phyloP scores from a whole-genome alignment of 2,797 vertebrate species.

The Yasuhikotakia modesta region DNA sequence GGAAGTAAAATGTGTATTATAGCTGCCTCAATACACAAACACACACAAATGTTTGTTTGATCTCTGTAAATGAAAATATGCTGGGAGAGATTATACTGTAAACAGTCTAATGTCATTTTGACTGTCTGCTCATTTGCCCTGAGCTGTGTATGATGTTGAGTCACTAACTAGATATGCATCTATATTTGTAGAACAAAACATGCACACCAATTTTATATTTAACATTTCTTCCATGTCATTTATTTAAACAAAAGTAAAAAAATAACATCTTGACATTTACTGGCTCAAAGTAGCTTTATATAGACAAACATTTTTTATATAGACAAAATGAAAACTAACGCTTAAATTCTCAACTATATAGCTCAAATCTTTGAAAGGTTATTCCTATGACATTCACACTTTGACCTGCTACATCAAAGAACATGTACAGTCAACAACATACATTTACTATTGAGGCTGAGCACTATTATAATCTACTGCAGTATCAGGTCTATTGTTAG shows the following conservation, averaged over 20 bases:
- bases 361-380: neutral
- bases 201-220: neutral
- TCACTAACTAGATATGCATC: too few relatives aligned
- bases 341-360: neutral
- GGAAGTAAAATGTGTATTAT: too few relatives aligned
- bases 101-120: too few relatives aligned
- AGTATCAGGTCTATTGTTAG: neutral
- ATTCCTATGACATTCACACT: constrained; percentile 3
- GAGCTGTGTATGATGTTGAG: too few relatives aligned
- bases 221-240: neutral
- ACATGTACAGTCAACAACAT: neutral
- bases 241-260: neutral
- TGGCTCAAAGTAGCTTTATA: constrained; percentile 13
- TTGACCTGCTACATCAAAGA: constrained; percentile 11
- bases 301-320: neutral
- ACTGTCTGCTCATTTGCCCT: too few relatives aligned
- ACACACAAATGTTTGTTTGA: too few relatives aligned
- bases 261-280: neutral
- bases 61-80: too few relatives aligned
- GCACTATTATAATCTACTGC: neutral
- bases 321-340: neutral
- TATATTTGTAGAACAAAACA: neutral
- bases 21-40: too few relatives aligned
- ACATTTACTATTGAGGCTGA: neutral
- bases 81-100: too few relatives aligned